Conservation (phyloP, 2,113 vertebrate genomes). For the Scomber colias region DNA sequence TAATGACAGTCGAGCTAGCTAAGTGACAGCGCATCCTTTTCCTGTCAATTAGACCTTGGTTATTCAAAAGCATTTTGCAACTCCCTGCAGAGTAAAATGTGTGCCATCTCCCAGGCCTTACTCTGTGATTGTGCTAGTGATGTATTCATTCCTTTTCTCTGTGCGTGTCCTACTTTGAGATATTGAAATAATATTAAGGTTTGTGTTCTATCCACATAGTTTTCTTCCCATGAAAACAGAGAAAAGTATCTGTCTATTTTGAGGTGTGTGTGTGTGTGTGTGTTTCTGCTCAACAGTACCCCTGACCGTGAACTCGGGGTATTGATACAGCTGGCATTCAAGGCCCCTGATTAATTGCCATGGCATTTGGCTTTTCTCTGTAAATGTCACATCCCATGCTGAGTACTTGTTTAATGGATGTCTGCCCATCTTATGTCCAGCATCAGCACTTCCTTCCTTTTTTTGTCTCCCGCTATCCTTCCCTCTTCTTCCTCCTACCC, state of each 20-base stretch:
- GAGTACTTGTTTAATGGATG: constrained; percentile 71
- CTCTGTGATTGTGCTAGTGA: constrained; percentile 64
- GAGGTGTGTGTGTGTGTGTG: constrained; percentile 12
- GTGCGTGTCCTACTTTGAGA: constrained; percentile 63
- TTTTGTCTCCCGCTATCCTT: constrained; percentile 27
- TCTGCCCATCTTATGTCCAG: constrained; percentile 56
- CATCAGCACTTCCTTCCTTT: constrained; percentile 28
- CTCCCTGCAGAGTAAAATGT: constrained; percentile 72
- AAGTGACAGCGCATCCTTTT: constrained; percentile 75
- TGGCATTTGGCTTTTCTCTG: constrained; percentile 79
- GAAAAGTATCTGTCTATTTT: constrained; percentile 7
- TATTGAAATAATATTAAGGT: constrained; percentile 51
- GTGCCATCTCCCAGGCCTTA: constrained; percentile 59
- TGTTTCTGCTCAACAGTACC: constrained; percentile 12
- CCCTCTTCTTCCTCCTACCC: constrained; percentile 9
- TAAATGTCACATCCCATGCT: constrained; percentile 80
- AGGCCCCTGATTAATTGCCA: constrained; percentile 78
- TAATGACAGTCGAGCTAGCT: constrained; percentile 66
- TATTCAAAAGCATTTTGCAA: constrained; percentile 79
- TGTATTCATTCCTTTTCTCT: constrained; percentile 66
- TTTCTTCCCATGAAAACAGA: constrained; percentile 23
- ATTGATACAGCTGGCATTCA: constrained; percentile 78
- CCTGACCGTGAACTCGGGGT: constrained; percentile 44
- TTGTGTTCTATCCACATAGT: constrained; percentile 23
- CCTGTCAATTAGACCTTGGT: constrained; percentile 79